Base-by-base conservation (phyloP, 2,113 vertebrate species). In the Oryzias woworae region DNA sequence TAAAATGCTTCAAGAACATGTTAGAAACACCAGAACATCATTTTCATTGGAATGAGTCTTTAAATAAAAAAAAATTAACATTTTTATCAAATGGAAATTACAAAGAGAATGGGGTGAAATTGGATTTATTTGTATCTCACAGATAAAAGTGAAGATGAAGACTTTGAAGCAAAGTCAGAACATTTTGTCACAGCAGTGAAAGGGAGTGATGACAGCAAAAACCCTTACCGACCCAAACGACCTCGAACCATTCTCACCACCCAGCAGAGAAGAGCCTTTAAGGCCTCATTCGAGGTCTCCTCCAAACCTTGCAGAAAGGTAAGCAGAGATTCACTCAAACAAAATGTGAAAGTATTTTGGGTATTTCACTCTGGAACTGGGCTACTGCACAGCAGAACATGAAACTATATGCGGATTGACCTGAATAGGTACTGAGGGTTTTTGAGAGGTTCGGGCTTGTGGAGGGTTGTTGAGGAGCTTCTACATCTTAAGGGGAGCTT, bases 241-340 rank as follows among this genome's bases (percentile, higher is more conserved):
- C 96, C 96, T 0, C 92, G 96, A 58, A 98, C 96, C 58, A 97
- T 98, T 76, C 94, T 98, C 3, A 97, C 93, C 26, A 97, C 95
- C 0, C 93, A 94, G 76, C 96, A 98, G 87, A 92, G 96, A 65
- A 92, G 96, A 63, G 94, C 94, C 0, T 98, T 98, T 87, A 98
- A 96, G 82, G 95, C 95, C 2, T 98, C 96, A 17, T 97, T 98
- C 1, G 96, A 97, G 78, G 96, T 98, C 5, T 98, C 96, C 45
- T 96, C 95, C 65, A 98, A 97, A 81, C 96, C 96, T 60, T 97
- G 96, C 85, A 90, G 96, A 58, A 97, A 97, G 93, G 96, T 97
- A 49, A 71, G 54, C 24, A 24, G 17, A 41, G 41, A n/a, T 10
- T 16, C n/a, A 13, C 3, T 52, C 1, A 8, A 16, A 20, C 26